Base-by-base conservation (phyloP, 2,113 vertebrate species). In the Columbina picui region DNA sequence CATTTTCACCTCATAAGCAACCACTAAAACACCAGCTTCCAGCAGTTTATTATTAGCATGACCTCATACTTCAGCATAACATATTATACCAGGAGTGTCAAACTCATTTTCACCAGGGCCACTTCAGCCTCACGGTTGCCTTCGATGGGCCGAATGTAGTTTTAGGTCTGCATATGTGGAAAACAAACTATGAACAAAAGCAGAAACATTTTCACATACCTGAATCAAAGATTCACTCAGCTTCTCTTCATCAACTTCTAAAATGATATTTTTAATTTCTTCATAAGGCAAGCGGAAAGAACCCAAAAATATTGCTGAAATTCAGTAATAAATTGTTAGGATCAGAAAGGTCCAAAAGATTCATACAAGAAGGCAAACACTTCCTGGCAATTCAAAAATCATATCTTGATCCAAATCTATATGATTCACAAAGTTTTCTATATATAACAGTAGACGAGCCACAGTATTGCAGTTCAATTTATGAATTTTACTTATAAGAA, bases 251-350 rank as follows among this genome's bases (percentile, higher is more conserved):
- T 99, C 98, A 85, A 99, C 99, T 91, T 99, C 98, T 96, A 99
- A 97, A 97, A 99, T 98, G 13, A 98, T 98, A 96, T 98, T 98
- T 97, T 98, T 99, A 94, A 99, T 99, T 97, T 99, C 99, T 97
- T 99, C 98, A 79, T 99, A 99, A 97, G 99, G 98, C 98, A 99
- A 98, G 87, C 99, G 99, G 96, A 99, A 99, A 76, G 99, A 99
- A 94, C 99, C 99, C 95, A 99, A 96, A 97, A 99, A 99, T 98
- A 99, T 99, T 92, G 99, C 99, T 99, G 98, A 96, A 98, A 98
- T 96, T 91, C 95, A 97, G 57, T 69, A 97, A 88, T 1, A 93
- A 78, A 84, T 41, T 64, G 87, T 95, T 96, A 96, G 61, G 96
- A 85, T 26, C 13, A 52, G 30, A 59, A 77, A 84, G 7, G 13